A percentile compares a stretch with the other conserved stretches of the same genome.
phyloP scores from a whole-genome alignment of 2,797 vertebrate genomes.

The Hephaestus fuliginosus region DNA sequence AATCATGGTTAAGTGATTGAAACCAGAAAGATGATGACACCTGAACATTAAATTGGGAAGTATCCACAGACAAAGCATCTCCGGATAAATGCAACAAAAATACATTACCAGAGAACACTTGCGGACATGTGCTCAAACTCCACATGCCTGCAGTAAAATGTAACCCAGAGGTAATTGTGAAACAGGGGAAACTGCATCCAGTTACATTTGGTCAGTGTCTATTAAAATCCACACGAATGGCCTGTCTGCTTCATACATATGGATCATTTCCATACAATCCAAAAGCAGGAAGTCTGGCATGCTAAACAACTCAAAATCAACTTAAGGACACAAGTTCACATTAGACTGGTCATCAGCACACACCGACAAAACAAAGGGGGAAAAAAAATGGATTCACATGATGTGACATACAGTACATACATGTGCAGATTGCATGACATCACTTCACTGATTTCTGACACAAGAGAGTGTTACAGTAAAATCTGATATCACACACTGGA shows the following conservation, averaged over 20 bases:
- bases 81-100: conserved; percentile 7
- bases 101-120: neutral
- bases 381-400: neutral
- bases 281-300: conserved; percentile 26
- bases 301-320: conserved; percentile 24
- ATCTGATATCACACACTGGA: neutral
- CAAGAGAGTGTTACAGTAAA: neutral
- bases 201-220: conserved; percentile 36
- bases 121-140: conserved; percentile 23
- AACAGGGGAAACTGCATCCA: conserved; percentile 43
- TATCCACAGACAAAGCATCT: neutral
- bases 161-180: conserved; percentile 25
- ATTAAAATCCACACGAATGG: conserved; percentile 36
- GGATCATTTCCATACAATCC: neutral
- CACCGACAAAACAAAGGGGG: conserved; percentile 2
- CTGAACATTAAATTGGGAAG: neutral
- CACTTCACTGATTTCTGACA: conserved; percentile 3
- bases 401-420: conserved; percentile 9
- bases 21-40: conserved; percentile 15
- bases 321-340: conserved; percentile 1
- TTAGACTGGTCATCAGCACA: conserved; percentile 15
- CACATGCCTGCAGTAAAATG: conserved; percentile 50
- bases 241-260: conserved; percentile 8
- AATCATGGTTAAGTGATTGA: conserved; percentile 28
- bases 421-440: conserved; percentile 10